Evolutionary conservation across 2,797 vertebrate genomes (phyloP).

Genomic region (Clarias platycephalus): DNA sequence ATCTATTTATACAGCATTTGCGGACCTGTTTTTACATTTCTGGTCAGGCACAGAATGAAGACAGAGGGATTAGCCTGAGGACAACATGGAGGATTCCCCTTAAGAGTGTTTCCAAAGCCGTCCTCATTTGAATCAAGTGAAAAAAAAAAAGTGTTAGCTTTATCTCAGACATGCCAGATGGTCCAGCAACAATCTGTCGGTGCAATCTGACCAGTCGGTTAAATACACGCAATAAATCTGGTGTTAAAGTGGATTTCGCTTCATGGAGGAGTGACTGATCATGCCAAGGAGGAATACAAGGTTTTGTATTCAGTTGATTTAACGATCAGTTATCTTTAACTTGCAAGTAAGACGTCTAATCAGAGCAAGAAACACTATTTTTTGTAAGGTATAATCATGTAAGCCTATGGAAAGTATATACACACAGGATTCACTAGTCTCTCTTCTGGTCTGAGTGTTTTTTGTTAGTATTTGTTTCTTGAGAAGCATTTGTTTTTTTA

Average conservation of each 20-base stretch:
- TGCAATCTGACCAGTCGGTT: slow-evolving; percentile 65
- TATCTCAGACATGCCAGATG: slow-evolving; percentile 64
- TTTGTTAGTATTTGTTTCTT: not conserved
- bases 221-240: slow-evolving; percentile 58
- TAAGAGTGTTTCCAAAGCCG: slow-evolving; percentile 31
- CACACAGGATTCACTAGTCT: not conserved
- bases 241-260: slow-evolving; percentile 56
- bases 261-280: slow-evolving; percentile 45
- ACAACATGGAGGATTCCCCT: not conserved
- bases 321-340: slow-evolving; percentile 50
- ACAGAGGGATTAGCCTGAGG: not conserved
- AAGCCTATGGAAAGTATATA: slow-evolving; percentile 10
- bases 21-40: not conserved
- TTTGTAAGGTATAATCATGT: not conserved
- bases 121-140: slow-evolving; percentile 58
- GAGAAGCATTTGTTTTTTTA: not conserved
- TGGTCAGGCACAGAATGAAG: not conserved
- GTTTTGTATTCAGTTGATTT: slow-evolving; percentile 24
- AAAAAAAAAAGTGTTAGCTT: slow-evolving; percentile 56
- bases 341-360: not conserved
- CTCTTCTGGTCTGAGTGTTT: not conserved
- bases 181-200: slow-evolving; percentile 66
- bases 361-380: slow-evolving; percentile 18
- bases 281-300: slow-evolving; percentile 35
- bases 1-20: not conserved